Conservation (phyloP, 1,140 invertebrate species). For the Ridgeia piscesae region DNA sequence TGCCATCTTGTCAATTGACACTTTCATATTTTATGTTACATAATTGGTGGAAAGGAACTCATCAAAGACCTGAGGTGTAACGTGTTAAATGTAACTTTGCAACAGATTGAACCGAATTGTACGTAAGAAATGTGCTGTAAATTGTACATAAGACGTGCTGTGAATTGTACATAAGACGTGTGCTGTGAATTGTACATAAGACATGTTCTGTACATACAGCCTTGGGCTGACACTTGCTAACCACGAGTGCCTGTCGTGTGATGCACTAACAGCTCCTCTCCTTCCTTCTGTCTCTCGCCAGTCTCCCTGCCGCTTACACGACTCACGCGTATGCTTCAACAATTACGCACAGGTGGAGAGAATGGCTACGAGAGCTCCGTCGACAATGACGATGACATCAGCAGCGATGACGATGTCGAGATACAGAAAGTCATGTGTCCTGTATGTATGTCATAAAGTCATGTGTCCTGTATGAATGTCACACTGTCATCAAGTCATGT, state of each 20-base stretch:
- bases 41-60: no score
- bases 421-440: constrained; percentile 20
- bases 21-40: no score
- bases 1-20: no score
- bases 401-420: constrained; percentile 52
- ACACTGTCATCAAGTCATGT: neutral
- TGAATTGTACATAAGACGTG: no score
- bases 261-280: neutral
- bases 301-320: neutral
- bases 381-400: constrained; percentile 55
- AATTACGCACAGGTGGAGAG: constrained; percentile 15
- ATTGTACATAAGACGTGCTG: no score
- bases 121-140: no score
- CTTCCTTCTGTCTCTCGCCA: neutral
- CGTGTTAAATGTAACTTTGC: no score
- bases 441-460: constrained; percentile 23
- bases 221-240: neutral
- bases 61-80: no score
- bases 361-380: constrained; percentile 53
- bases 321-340: neutral
- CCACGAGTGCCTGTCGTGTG: neutral
- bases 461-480: constrained; percentile 21
- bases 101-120: no score
- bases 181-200: no score
- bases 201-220: neutral